A percentile compares a stretch with the other conserved stretches of the same genome.
Conservation (phyloP, 2,888 invertebrate species). For the Cactoblastis cactorum region DNA sequence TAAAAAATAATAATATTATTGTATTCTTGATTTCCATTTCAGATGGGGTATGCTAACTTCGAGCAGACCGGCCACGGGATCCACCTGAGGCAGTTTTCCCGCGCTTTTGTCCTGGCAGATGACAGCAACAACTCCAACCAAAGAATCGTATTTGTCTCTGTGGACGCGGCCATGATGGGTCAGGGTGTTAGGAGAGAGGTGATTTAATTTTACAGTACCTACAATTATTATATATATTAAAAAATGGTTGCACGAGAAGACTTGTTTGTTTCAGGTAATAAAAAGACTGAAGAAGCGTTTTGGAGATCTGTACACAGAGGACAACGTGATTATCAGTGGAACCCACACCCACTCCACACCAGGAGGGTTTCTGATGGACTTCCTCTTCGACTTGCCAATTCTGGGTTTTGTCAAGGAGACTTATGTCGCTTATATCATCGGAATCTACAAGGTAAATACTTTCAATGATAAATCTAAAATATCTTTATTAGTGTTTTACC, state of each 20-base stretch:
- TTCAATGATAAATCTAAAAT: too few species aligned
- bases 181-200: conserved; percentile 89
- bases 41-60: conserved; percentile 81
- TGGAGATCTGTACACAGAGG: conserved; percentile 83
- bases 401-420: conserved; percentile 83
- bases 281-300: conserved; percentile 82
- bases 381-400: conserved; percentile 92
- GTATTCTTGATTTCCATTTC: conserved; percentile 28
- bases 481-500: too few species aligned
- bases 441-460: conserved; percentile 66
- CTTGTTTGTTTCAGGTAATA: conserved; percentile 86
- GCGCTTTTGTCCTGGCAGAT: conserved; percentile 91
- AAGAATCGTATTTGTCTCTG: conserved; percentile 89
- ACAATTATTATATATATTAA: too few species aligned
- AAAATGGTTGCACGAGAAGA: too few species aligned
- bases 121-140: conserved; percentile 51
- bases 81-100: conserved; percentile 91
- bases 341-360: conserved; percentile 95
- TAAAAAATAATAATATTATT: too few species aligned
- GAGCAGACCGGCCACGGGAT: conserved; percentile 90
- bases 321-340: conserved; percentile 93
- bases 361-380: conserved; percentile 92
- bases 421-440: conserved; percentile 55
- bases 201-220: background rate
- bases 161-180: conserved; percentile 94